Evolutionary conservation across 2,113 vertebrate genomes (phyloP).

Genomic region (Nothoprocta perdicaria): DNA sequence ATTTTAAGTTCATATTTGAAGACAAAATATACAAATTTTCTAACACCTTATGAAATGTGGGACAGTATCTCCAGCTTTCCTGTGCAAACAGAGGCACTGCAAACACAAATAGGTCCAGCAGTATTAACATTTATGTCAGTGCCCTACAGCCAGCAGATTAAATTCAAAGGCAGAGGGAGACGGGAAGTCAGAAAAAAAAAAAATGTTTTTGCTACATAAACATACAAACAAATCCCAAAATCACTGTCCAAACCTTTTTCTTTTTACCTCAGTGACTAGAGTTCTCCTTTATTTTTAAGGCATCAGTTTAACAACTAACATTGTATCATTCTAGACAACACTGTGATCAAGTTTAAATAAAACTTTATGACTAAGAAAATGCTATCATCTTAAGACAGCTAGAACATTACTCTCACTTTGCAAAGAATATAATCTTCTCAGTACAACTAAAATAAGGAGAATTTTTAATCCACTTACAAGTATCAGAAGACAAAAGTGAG

Average conservation of each 20-base stretch:
- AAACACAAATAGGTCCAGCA: not conserved
- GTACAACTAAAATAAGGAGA: not conserved
- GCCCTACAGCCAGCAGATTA: not conserved
- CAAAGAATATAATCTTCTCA: not conserved
- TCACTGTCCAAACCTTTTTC: not conserved
- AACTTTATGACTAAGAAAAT: not conserved
- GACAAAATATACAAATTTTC: not conserved
- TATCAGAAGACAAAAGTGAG: not conserved
- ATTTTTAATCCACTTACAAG: not conserved
- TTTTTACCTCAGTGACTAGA: not conserved
- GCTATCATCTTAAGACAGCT: not conserved
- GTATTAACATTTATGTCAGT: not conserved
- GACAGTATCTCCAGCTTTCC: not conserved
- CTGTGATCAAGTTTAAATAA: not conserved
- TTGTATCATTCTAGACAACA: not conserved
- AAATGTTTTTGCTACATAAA: not conserved
- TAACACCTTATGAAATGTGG: not conserved
- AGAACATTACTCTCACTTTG: not conserved
- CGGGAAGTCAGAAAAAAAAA: not conserved
- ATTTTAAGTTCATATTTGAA: accelerated
- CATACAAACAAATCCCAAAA: not conserved
- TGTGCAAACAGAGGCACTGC: not conserved
- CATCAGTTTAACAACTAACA: not conserved
- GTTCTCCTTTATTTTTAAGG: not conserved
- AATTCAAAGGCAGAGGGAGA: not conserved